These are phyloP conservation scores for Protophormia terraenovae DNA, from an alignment of 2,888 invertebrate genomes.

Conservation along the genomic window DNA sequence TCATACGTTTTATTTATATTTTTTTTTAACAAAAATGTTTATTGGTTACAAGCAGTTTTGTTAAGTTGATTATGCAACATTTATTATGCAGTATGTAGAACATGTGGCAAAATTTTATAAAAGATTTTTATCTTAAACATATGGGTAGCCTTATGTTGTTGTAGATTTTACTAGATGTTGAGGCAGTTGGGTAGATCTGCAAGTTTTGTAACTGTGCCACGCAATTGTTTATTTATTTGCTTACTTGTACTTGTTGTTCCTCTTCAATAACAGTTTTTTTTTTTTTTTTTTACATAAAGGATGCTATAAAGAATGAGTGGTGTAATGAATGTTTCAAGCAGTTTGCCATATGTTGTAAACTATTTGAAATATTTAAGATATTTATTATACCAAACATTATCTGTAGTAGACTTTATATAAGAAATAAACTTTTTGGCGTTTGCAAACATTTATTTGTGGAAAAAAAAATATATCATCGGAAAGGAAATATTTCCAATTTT, in stretches of 20 bases:
- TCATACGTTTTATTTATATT: too few relatives aligned
- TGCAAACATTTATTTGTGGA: too few relatives aligned
- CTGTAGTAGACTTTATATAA: too few relatives aligned
- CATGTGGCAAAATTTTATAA: conserved; percentile 45
- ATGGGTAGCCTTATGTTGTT: conserved; percentile 40
- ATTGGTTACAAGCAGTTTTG: conserved; percentile 20
- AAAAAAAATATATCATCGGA: too few relatives aligned
- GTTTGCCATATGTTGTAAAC: background rate
- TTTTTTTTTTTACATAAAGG: background rate
- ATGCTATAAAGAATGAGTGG: too few relatives aligned
- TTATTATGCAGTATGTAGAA: conserved; percentile 25
- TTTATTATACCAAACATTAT: too few relatives aligned
- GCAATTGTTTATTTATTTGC: conserved; percentile 42
- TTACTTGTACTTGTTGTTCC: background rate
- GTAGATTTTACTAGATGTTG: background rate
- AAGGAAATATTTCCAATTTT: too few relatives aligned
- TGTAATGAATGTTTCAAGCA: background rate
- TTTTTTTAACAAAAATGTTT: conserved; percentile 18
- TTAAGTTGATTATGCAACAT: conserved; percentile 60
- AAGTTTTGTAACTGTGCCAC: conserved; percentile 52
- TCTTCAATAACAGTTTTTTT: background rate
- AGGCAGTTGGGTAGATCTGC: background rate
- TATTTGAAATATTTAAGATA: too few relatives aligned
- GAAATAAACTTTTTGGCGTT: too few relatives aligned
- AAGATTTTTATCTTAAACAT: conserved; percentile 46